phyloP scores from a whole-genome alignment of 1,140 invertebrate species.

The Fragariocoptes setiger region DNA sequence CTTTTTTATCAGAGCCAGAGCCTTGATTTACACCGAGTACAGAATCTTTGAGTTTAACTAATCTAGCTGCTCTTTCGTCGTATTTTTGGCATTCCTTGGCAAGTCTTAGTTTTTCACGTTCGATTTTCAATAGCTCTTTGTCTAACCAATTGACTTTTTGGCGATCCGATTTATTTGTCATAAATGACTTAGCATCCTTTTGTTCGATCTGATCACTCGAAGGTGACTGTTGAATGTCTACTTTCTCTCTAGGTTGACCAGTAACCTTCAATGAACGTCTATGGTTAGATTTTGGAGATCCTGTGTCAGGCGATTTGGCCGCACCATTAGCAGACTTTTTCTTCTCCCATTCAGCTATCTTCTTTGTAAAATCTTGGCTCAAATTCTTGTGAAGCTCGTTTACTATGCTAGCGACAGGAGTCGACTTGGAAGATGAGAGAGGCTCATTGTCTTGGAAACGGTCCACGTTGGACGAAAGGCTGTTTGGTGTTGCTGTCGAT shows the following conservation, averaged over 20 bases:
- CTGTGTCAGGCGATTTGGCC: no score
- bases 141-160: constrained; percentile 22
- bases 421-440: no score
- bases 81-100: constrained; percentile 28
- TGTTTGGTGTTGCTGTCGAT: no score
- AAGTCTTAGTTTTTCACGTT: constrained; percentile 26
- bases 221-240: not conserved
- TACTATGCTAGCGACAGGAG: no score
- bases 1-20: constrained; percentile 27
- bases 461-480: no score
- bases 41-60: constrained; percentile 26
- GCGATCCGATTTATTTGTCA: not conserved
- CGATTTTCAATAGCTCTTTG: constrained; percentile 26
- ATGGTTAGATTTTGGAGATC: constrained; percentile 12
- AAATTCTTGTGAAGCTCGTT: constrained; percentile 28
- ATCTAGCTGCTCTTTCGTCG: constrained; percentile 25
- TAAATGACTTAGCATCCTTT: not conserved
- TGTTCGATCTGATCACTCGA: no score
- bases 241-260: constrained; percentile 5
- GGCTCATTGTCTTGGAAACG: no score
- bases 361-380: constrained; percentile 32
- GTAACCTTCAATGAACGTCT: constrained; percentile 1
- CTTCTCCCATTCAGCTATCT: constrained; percentile 35
- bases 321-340: no score
- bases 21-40: no score